phyloP scores from a whole-genome alignment of 2,113 vertebrate species.

The Cyrtonyx montezumae region DNA sequence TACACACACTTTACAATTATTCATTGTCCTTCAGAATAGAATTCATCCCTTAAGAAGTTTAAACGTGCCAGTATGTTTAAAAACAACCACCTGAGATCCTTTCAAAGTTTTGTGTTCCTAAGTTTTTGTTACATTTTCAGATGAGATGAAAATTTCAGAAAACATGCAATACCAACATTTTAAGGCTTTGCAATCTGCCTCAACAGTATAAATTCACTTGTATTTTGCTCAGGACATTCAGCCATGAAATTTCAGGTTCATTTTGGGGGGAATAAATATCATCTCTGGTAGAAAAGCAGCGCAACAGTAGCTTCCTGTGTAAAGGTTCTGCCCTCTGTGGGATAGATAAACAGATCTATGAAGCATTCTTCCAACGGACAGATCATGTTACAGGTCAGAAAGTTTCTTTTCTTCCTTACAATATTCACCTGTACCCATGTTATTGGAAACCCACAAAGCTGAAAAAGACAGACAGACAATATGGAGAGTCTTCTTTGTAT shows the following conservation, averaged over 20 bases:
- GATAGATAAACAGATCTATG: background rate
- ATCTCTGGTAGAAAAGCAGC: background rate
- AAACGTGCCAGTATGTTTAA: background rate
- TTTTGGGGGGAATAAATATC: background rate
- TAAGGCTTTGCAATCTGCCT: background rate
- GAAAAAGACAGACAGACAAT: background rate
- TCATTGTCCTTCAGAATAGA: background rate
- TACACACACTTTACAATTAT: background rate
- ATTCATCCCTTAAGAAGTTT: background rate
- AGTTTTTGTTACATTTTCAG: background rate
- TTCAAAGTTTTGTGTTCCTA: background rate
- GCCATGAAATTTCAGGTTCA: background rate
- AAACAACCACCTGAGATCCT: background rate
- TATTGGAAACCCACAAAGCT: background rate
- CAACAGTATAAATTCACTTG: background rate
- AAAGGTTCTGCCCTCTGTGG: background rate
- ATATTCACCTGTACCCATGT: background rate
- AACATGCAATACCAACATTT: background rate
- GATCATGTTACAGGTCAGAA: background rate
- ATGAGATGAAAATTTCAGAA: background rate
- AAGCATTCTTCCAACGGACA: background rate
- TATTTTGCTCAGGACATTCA: background rate
- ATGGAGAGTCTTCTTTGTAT: background rate
- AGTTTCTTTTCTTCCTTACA: background rate
- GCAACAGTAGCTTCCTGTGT: background rate